phyloP scores from a whole-genome alignment of 2,113 vertebrate genomes.

The Merops nubicus region DNA sequence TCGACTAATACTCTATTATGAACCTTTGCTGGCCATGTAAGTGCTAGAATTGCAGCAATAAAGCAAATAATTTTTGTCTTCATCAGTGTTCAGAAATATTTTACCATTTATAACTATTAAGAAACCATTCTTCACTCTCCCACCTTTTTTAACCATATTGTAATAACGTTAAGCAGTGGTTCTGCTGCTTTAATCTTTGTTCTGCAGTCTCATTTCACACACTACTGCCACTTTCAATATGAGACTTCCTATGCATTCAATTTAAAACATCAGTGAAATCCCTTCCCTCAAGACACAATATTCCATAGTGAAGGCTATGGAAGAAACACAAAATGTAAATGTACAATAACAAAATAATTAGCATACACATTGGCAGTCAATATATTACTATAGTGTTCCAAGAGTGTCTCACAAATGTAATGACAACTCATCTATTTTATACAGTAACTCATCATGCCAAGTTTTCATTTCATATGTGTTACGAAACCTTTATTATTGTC shows the following conservation, averaged over 20 bases:
- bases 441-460: background rate
- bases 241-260: background rate
- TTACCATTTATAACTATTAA: background rate
- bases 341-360: background rate
- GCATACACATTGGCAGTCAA: background rate
- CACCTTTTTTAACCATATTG: background rate
- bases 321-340: background rate
- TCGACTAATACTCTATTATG: background rate
- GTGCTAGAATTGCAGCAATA: background rate
- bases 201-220: background rate
- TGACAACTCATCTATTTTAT: background rate
- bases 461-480: background rate
- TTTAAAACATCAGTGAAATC: background rate
- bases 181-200: background rate
- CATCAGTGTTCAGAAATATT: background rate
- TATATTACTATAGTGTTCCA: background rate
- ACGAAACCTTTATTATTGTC: background rate
- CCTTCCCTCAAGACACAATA: background rate
- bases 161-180: background rate
- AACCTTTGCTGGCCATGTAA: fast-evolving
- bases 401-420: background rate
- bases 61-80: background rate
- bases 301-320: background rate
- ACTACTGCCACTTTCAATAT: background rate
- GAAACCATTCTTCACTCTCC: background rate